phyloP scores from a whole-genome alignment of 2,888 invertebrate genomes.

The Liodrosophila aerea region DNA sequence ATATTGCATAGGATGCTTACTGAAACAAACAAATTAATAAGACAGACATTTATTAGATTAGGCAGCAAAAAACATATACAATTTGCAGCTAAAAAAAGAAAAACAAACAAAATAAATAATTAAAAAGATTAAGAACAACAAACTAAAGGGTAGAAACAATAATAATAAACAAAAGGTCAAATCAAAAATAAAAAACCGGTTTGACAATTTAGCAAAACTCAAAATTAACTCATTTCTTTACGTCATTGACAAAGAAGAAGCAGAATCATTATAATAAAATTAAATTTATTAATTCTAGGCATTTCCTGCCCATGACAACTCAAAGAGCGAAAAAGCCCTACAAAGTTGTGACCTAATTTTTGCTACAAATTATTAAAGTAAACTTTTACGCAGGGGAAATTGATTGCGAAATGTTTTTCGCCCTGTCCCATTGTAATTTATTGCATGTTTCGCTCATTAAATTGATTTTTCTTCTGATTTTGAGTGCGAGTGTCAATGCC shows the following conservation, averaged over 20 bases:
- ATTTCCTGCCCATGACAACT: conserved; percentile 20
- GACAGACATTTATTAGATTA: conserved; percentile 30
- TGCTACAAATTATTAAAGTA: conserved; percentile 29
- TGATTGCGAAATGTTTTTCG: conserved; percentile 54
- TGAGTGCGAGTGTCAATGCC: conserved; percentile 80
- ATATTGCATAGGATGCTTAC: conserved; percentile 55
- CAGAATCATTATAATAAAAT: conserved; percentile 53
- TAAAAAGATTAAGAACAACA: conserved; percentile 54
- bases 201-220: conserved; percentile 39
- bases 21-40: conserved; percentile 40
- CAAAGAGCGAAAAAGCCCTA: conserved; percentile 18
- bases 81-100: conserved; percentile 22
- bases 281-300: conserved; percentile 33
- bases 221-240: conserved; percentile 37
- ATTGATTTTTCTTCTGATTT: conserved; percentile 77
- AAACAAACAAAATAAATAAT: conserved; percentile 52
- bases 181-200: conserved; percentile 63
- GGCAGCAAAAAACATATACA: conserved; percentile 25
- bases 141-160: conserved; percentile 41
- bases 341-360: conserved; percentile 61
- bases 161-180: conserved; percentile 54
- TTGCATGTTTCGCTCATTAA: conserved; percentile 79
- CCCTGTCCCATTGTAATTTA: conserved; percentile 63
- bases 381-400: conserved; percentile 32
- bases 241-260: conserved; percentile 32